Evolutionary conservation across 2,888 invertebrate genomes (phyloP).

Genomic region (Aspidiotus rigidus): DNA sequence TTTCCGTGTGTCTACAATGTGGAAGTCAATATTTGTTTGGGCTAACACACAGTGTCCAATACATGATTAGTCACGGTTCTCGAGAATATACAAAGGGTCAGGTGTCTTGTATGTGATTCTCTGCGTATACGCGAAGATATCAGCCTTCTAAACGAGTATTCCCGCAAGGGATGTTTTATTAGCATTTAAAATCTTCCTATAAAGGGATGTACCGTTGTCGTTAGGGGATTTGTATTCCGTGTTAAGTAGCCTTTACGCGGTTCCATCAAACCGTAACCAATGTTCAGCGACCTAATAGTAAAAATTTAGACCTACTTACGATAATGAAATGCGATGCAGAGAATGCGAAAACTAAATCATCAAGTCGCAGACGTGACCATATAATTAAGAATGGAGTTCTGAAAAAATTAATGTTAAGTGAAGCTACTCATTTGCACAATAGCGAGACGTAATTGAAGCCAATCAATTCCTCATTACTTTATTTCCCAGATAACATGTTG

Average conservation of each 20-base stretch:
- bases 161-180: slow-evolving; percentile 30
- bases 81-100: slow-evolving; percentile 23
- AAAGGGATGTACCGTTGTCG: slow-evolving; percentile 7
- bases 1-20: not conserved
- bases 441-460: too few relatives aligned
- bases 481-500: too few relatives aligned
- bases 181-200: slow-evolving; percentile 26
- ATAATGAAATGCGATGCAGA: too few relatives aligned
- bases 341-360: too few relatives aligned
- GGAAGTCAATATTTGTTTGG: slow-evolving; percentile 31
- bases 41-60: slow-evolving; percentile 11
- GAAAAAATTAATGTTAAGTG: too few relatives aligned
- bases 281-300: slow-evolving; percentile 12
- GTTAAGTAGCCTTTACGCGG: slow-evolving; percentile 20
- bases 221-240: not conserved
- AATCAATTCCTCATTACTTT: too few relatives aligned
- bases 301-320: not conserved
- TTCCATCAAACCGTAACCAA: slow-evolving; percentile 20
- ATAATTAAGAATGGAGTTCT: too few relatives aligned
- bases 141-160: slow-evolving; percentile 13
- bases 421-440: too few relatives aligned
- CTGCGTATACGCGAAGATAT: not conserved
- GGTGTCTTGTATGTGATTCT: slow-evolving; percentile 16
- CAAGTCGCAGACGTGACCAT: too few relatives aligned
- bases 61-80: slow-evolving; percentile 12